phyloP scores from a whole-genome alignment of 2,113 vertebrate species.

The Gavialis gangeticus region DNA sequence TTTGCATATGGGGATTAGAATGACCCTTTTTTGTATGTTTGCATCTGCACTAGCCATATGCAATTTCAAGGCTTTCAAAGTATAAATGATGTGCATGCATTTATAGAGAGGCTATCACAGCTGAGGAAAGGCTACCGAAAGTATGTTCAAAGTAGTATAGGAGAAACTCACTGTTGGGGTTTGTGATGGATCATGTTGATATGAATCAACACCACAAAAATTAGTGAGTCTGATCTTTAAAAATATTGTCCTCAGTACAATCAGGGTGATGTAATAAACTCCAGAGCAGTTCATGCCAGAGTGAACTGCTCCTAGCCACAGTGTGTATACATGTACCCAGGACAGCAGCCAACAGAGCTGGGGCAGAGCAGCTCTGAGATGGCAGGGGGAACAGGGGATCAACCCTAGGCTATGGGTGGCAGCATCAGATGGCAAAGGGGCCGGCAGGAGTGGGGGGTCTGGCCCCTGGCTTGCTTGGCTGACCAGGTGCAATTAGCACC shows the following conservation, averaged over 20 bases:
- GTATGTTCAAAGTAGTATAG: background rate
- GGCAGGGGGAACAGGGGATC: no score
- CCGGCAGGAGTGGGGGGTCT: no score
- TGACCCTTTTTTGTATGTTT: fast-evolving
- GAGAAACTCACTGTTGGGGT: fast-evolving
- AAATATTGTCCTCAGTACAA: no score
- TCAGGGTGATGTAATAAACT: no score
- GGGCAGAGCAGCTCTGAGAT: background rate
- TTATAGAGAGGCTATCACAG: background rate
- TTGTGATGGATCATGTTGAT: background rate
- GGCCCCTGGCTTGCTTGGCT: no score
- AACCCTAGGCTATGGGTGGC: no score
- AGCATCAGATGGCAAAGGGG: no score
- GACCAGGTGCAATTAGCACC: no score
- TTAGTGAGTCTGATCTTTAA: background rate
- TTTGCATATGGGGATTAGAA: background rate
- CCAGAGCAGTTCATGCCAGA: no score
- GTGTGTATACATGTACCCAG: no score
- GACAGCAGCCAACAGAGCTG: background rate
- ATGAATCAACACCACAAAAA: fast-evolving
- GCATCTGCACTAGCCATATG: fast-evolving
- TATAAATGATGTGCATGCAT: fast-evolving
- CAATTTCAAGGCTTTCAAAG: background rate
- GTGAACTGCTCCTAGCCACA: no score
- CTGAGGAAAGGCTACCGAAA: background rate